Evolutionary conservation across 2,888 invertebrate genomes (phyloP), one percentile per base, ranked within the genome.

Genomic region (Eulithis prunata): DNA sequence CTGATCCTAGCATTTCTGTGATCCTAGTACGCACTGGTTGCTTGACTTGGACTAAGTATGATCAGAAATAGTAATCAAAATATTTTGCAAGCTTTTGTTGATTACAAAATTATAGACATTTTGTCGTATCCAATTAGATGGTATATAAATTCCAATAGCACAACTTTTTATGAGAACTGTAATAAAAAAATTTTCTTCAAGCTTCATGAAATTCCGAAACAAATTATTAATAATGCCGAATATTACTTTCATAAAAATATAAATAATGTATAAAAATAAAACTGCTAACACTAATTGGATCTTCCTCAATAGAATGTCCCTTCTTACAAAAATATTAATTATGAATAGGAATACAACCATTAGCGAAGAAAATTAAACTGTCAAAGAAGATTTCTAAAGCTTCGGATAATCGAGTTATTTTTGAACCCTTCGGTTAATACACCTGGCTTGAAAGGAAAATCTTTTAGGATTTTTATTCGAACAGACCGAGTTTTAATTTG

Each of bases 331-430:
- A 59, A 55, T 59, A 47, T 66, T 7, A 77, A 77, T 73, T 72
- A 66, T 73, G 75, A 72, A 75, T 74, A 72, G 71, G 66, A 81
- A 81, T 73, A 77, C 75, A 75, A 71, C 75, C 70, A 70, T 68
- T 75, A 73, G 68, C 72, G 75, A 74, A 78, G 75, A 76, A 80
- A 80, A 80, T 82, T 82, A 79, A 82, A 83, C 80, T 79, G 78
- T 77, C 79, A 79, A 78, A 75, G 77, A 77, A 79, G 80, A 81
- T 82, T 79, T 79, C 79, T 75, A 76, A 78, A 74, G 78, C 78
- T 75, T 57, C 70, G 68, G 75, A 77, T 81, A 81, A 82, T 78
- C 77, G 77, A 80, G 80, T 82, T 78, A 81, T 78, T 78, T 78
- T 76, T 72, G 73, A 80, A 78, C 76, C 77, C 76, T 80, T 76